phyloP scores from a whole-genome alignment of 2,113 vertebrate species.

The Holacanthus passer region DNA sequence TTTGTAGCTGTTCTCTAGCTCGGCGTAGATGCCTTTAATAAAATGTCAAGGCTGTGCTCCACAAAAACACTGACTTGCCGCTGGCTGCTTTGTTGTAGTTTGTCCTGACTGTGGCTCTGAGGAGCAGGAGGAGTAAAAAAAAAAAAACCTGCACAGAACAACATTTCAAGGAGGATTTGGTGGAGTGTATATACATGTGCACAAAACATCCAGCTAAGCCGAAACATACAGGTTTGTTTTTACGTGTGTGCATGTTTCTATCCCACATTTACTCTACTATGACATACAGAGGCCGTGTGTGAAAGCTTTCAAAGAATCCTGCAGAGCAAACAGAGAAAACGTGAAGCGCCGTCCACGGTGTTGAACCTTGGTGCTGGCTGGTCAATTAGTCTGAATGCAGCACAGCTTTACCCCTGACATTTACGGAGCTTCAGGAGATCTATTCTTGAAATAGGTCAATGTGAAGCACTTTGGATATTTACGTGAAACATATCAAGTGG shows the following conservation, averaged over 20 bases:
- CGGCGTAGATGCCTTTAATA: constrained; percentile 2
- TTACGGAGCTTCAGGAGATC: not conserved
- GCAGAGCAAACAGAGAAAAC: not conserved
- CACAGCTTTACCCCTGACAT: constrained; percentile 15
- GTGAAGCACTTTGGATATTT: constrained; percentile 1
- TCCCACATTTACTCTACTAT: not conserved
- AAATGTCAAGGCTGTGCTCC: constrained; percentile 40
- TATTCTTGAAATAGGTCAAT: constrained; percentile 23
- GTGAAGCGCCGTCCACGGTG: constrained; percentile 52
- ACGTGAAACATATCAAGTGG: constrained; percentile 7
- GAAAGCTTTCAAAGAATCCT: not conserved
- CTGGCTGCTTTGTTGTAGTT: constrained; percentile 18
- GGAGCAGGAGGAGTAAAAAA: constrained; percentile 5
- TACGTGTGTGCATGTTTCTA: not conserved
- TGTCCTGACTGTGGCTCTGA: constrained; percentile 32
- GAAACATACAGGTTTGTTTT: not conserved
- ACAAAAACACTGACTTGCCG: constrained; percentile 25
- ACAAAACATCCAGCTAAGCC: not conserved
- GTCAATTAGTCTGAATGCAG: not conserved
- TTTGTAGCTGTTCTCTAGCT: not conserved
- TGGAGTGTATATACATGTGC: not conserved
- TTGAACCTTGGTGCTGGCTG: constrained; percentile 36
- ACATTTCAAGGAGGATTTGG: not conserved
- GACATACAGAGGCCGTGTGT: not conserved
- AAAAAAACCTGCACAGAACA: not conserved